phyloP scores from a whole-genome alignment of 2,888 invertebrate genomes.

The Patella ulyssiponensis region DNA sequence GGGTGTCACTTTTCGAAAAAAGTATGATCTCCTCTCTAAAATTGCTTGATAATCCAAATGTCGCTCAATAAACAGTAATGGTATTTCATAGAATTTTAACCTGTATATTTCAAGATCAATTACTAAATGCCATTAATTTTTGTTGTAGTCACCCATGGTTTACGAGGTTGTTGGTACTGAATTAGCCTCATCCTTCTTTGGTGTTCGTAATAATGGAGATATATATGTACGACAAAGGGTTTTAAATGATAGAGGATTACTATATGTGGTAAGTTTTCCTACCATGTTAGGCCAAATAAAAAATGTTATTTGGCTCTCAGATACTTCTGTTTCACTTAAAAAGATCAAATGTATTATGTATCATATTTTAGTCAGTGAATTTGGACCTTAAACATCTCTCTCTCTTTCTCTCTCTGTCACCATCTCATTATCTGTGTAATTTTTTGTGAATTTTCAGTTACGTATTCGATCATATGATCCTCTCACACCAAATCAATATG shows the following conservation, averaged over 20 bases:
- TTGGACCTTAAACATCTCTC: not conserved
- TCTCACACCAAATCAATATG: conserved; percentile 51
- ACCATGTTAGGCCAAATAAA: no score
- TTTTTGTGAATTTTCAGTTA: conserved; percentile 39
- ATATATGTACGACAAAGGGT: conserved; percentile 46
- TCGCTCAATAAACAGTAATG: no score
- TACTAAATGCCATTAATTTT: no score
- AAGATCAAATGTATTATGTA: no score
- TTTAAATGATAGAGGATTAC: conserved; percentile 47
- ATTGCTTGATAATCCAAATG: no score
- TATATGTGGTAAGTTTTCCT: conserved; percentile 52
- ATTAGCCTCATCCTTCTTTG: conserved; percentile 58
- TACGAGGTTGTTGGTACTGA: conserved; percentile 55
- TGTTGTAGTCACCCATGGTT: conserved; percentile 42
- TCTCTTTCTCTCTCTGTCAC: not conserved
- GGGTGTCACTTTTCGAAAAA: no score
- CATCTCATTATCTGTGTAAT: not conserved
- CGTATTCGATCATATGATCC: conserved; percentile 59
- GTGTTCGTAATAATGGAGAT: conserved; percentile 41
- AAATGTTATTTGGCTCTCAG: no score
- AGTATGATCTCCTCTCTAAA: no score
- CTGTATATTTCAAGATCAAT: no score
- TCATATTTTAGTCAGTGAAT: no score
- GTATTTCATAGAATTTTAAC: no score
- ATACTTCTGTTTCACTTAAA: no score